Conservation (phyloP, 2,113 vertebrate species). For the Thamnophis sirtalis region DNA sequence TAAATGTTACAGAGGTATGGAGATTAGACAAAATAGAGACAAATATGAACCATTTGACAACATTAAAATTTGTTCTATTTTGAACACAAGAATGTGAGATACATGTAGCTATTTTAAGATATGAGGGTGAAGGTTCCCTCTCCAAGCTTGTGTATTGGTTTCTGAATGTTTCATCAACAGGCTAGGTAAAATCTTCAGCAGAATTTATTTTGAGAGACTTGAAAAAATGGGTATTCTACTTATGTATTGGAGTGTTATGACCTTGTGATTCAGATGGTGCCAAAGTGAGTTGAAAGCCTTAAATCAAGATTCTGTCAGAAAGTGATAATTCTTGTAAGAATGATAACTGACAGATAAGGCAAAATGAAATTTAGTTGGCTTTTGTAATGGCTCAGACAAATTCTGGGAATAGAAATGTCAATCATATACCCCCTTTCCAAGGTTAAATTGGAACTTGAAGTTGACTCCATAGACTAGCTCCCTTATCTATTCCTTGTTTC, state of each 20-base stretch:
- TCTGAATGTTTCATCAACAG: too few relatives aligned
- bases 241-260: conserved; percentile 50
- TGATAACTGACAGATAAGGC: conserved; percentile 67
- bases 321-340: conserved; percentile 64
- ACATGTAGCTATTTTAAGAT: conserved; percentile 39
- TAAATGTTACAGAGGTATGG: neutral
- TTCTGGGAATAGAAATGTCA: conserved; percentile 65
- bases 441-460: conserved; percentile 56
- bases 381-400: conserved; percentile 58
- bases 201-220: conserved; percentile 35
- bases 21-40: conserved; percentile 28
- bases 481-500: conserved; percentile 52
- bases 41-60: conserved; percentile 45
- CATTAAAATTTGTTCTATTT: conserved; percentile 55
- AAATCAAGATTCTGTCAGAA: conserved; percentile 69
- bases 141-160: too few relatives aligned
- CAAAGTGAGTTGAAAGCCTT: conserved; percentile 61
- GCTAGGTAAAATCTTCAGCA: too few relatives aligned
- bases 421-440: conserved; percentile 59
- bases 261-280: conserved; percentile 70
- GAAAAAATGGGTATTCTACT: too few relatives aligned
- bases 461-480: conserved; percentile 45
- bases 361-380: conserved; percentile 64
- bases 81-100: conserved; percentile 47
- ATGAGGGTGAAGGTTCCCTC: neutral